Evolutionary conservation across 1,140 invertebrate species (phyloP).

Genomic region (Palaemon carinicauda): DNA sequence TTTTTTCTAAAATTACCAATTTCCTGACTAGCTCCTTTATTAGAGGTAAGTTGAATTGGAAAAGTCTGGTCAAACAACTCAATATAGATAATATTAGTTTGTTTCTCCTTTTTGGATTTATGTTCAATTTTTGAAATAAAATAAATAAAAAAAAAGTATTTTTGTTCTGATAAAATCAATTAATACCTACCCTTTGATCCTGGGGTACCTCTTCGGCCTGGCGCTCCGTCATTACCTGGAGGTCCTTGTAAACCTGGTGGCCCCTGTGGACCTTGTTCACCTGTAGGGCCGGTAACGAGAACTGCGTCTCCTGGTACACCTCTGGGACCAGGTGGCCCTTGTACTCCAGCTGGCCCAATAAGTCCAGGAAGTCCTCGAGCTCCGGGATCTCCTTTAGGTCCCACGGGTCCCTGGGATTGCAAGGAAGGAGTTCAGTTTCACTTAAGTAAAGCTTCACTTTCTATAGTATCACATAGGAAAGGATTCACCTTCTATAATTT

Average conservation of each 20-base stretch:
- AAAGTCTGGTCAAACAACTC: no score
- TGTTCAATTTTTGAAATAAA: no score
- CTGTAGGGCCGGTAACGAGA: slow-evolving; percentile 19
- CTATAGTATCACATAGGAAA: no score
- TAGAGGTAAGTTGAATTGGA: no score
- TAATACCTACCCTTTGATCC: slow-evolving; percentile 6
- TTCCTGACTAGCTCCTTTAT: no score
- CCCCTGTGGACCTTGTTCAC: slow-evolving; percentile 25
- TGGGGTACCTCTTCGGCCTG: neutral
- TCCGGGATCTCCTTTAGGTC: slow-evolving; percentile 46
- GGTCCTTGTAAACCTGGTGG: slow-evolving; percentile 16
- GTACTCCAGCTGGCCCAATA: slow-evolving; percentile 48
- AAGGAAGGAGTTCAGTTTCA: slow-evolving; percentile 34
- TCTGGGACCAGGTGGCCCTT: slow-evolving; percentile 51
- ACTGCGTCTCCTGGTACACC: slow-evolving; percentile 54
- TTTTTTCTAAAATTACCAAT: no score
- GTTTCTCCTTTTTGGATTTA: no score
- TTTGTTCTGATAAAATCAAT: no score
- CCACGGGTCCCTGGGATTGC: slow-evolving; percentile 33
- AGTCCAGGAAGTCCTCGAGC: slow-evolving; percentile 41
- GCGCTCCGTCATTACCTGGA: neutral
- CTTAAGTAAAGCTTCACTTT: neutral
- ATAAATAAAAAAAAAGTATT: no score
- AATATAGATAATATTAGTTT: no score
- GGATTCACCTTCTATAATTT: no score